phyloP scores from a whole-genome alignment of 2,888 invertebrate genomes.

The Tolmerus cingulatus region DNA sequence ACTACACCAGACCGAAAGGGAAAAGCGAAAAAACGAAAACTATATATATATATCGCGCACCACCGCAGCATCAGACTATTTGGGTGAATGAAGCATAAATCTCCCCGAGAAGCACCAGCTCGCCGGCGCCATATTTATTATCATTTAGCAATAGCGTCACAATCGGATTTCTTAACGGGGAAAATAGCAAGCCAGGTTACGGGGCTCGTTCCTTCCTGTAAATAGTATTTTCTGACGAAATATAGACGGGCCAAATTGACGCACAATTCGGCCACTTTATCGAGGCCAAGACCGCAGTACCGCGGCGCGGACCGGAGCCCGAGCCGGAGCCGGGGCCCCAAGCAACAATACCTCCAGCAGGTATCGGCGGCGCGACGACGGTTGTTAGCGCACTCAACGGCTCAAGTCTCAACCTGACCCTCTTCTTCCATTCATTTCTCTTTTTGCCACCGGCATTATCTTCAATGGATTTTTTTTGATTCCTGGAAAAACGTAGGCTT shows the following conservation, averaged over 20 bases:
- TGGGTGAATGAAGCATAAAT: constrained; percentile 19
- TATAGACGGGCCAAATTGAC: background rate
- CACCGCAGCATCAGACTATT: background rate
- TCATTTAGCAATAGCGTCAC: constrained; percentile 7
- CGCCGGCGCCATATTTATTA: constrained; percentile 33
- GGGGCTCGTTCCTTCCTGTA: background rate
- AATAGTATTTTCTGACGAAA: background rate
- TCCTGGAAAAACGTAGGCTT: constrained; percentile 46
- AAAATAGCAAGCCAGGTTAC: background rate
- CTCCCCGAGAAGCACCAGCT: background rate
- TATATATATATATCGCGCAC: background rate
- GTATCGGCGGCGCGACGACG: background rate
- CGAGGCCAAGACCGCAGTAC: background rate
- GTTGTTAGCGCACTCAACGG: background rate
- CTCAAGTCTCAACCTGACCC: background rate
- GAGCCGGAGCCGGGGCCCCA: background rate
- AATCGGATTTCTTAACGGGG: background rate
- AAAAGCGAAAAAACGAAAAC: constrained; percentile 14
- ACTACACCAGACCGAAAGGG: constrained; percentile 9
- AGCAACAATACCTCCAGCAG: constrained; percentile 5
- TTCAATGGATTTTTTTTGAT: constrained; percentile 43
- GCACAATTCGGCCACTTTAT: background rate
- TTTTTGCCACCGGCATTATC: constrained; percentile 39
- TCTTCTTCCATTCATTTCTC: constrained; percentile 10
- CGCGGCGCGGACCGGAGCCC: background rate